Evolutionary conservation across 2,888 invertebrate species (phyloP).

Genomic region (Melinaea menophilus): DNA sequence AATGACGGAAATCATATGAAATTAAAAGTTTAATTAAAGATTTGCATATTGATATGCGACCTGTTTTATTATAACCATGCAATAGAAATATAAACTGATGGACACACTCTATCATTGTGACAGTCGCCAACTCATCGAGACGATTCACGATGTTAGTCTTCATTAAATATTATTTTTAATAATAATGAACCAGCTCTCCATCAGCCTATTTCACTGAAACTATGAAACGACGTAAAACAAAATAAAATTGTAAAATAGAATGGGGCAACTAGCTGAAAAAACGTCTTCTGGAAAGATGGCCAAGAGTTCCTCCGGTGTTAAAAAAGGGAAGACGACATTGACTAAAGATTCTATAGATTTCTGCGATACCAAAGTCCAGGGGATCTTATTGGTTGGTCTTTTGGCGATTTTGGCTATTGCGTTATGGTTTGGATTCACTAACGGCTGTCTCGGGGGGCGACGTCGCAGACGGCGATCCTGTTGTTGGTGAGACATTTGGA

Average conservation of each 20-base stretch:
- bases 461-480: conserved; percentile 41
- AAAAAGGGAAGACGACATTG: conserved; percentile 28
- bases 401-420: conserved; percentile 46
- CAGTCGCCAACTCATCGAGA: too few relatives aligned
- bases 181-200: too few relatives aligned
- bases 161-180: too few relatives aligned
- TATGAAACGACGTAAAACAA: conserved; percentile 12
- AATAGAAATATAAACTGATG: too few relatives aligned
- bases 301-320: conserved; percentile 37
- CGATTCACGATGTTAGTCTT: too few relatives aligned
- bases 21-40: too few relatives aligned
- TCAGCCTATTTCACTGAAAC: background rate
- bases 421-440: conserved; percentile 48
- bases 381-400: conserved; percentile 41
- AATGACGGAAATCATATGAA: too few relatives aligned
- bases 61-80: too few relatives aligned
- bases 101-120: too few relatives aligned
- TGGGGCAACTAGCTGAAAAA: conserved; percentile 42
- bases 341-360: conserved; percentile 28
- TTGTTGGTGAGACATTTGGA: background rate
- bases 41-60: too few relatives aligned
- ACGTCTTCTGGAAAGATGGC: conserved; percentile 40
- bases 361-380: conserved; percentile 49
- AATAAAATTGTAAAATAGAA: conserved; percentile 28
- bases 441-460: conserved; percentile 44